Evolutionary conservation across 2,888 invertebrate genomes (phyloP).

Genomic region (Drosophila ochracea): DNA sequence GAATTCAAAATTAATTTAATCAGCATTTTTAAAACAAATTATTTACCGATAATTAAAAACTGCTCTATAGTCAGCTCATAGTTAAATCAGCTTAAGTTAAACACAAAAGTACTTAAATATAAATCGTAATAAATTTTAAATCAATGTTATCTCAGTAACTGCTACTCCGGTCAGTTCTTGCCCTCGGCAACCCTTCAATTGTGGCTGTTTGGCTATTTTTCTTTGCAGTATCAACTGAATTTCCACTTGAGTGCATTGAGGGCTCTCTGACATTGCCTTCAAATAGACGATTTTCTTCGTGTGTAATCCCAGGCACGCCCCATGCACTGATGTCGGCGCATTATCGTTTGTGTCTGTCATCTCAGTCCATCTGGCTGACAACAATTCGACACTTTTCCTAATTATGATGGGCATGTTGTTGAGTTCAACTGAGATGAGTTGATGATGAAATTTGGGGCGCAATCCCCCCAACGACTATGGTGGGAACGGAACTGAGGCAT

Average conservation of each 20-base stretch:
- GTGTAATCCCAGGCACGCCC: constrained; percentile 23
- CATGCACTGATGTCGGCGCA: constrained; percentile 31
- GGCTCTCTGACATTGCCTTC: not conserved
- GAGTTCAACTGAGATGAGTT: constrained; percentile 56
- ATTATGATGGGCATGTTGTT: constrained; percentile 80
- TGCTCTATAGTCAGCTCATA: not conserved
- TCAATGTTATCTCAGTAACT: not conserved
- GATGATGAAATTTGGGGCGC: constrained; percentile 60
- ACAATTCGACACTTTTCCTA: constrained; percentile 78
- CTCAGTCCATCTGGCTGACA: constrained; percentile 52
- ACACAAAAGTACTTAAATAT: not conserved
- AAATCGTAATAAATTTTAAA: not conserved
- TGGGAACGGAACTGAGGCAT: constrained; percentile 2
- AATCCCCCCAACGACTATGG: constrained; percentile 1
- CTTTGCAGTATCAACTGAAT: constrained; percentile 4
- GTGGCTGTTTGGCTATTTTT: not conserved
- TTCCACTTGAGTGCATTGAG: constrained; percentile 36
- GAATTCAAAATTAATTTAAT: not conserved
- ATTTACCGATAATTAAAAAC: not conserved
- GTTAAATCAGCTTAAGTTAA: not conserved
- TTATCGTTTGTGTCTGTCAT: constrained; percentile 43
- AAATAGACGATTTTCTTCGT: constrained; percentile 24
- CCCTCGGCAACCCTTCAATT: not conserved
- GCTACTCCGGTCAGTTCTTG: not conserved
- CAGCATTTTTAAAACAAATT: not conserved